Conservation (phyloP, 2,888 invertebrate species). For the Cheiracanthium punctorium region DNA sequence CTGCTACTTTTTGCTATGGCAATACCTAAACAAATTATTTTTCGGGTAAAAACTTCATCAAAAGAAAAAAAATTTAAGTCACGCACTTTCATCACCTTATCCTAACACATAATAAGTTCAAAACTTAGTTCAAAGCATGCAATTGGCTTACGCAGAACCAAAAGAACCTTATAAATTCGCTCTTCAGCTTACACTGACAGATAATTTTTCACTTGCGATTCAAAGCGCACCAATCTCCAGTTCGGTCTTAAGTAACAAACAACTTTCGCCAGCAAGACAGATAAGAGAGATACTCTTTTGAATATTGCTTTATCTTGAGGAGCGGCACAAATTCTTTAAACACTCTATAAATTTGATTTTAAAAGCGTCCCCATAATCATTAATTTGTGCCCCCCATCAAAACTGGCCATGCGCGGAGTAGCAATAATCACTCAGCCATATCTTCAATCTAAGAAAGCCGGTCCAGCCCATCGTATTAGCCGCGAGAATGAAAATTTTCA, state of each 20-base stretch:
- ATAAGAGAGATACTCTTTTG: not conserved
- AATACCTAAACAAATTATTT: too few species aligned
- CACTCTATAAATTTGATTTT: conserved; percentile 1
- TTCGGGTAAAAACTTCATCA: too few species aligned
- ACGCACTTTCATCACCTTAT: too few species aligned
- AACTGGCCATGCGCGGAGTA: not conserved
- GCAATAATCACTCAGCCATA: conserved; percentile 43
- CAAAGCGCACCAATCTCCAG: not conserved
- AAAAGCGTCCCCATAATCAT: not conserved
- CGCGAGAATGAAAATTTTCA: conserved; percentile 14
- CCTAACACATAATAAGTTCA: too few species aligned
- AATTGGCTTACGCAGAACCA: not conserved
- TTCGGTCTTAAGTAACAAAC: not conserved
- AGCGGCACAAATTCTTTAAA: conserved; percentile 4
- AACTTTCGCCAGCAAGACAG: not conserved
- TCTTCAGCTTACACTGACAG: not conserved
- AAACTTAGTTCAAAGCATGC: too few species aligned
- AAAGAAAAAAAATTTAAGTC: too few species aligned
- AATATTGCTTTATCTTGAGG: not conserved
- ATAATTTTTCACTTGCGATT: not conserved
- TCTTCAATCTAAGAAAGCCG: conserved; percentile 40
- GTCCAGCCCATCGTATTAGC: not conserved
- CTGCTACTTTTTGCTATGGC: too few species aligned
- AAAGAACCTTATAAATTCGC: not conserved
- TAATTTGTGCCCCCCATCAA: conserved; percentile 12